Evolutionary conservation across 1,140 invertebrate genomes (phyloP).

Genomic region (Thereuonema tuberculata): DNA sequence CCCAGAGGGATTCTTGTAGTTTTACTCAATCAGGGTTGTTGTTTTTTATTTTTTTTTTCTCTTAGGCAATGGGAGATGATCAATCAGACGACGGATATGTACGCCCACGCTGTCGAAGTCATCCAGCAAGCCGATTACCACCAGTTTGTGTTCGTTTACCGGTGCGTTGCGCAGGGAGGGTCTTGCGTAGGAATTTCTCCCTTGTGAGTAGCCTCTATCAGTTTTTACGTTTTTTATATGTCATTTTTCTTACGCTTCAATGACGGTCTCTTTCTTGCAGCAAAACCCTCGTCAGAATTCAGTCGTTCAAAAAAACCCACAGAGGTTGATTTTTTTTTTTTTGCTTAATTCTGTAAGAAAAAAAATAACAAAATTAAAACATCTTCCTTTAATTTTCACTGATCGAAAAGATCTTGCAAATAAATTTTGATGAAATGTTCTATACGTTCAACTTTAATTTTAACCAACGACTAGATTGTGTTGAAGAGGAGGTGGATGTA

Average conservation of each 20-base stretch:
- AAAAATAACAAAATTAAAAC: neutral
- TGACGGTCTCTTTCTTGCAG: neutral
- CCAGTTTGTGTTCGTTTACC: neutral
- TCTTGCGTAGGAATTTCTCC: slow-evolving; percentile 1
- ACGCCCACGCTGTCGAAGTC: neutral
- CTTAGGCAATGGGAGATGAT: slow-evolving; percentile 1
- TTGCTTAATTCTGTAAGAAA: neutral
- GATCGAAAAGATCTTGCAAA: neutral
- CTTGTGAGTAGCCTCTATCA: neutral
- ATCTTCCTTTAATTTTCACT: neutral
- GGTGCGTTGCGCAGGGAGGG: neutral
- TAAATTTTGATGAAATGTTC: neutral
- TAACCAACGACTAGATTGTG: too few relatives aligned
- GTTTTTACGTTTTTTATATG: neutral
- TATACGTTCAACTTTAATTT: too few relatives aligned
- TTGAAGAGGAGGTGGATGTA: too few relatives aligned
- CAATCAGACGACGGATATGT: neutral
- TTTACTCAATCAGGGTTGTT: too few relatives aligned
- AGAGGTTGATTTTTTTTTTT: neutral
- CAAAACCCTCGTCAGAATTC: neutral
- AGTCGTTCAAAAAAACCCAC: too few relatives aligned
- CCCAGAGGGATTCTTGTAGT: too few relatives aligned
- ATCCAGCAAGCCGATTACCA: neutral
- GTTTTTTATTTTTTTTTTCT: neutral
- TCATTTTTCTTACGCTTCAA: neutral